Percentiles rank a stretch among this genome's conserved stretches.
Conservation (phyloP, 1,140 invertebrate species). For the Temnothorax longispinosus region DNA sequence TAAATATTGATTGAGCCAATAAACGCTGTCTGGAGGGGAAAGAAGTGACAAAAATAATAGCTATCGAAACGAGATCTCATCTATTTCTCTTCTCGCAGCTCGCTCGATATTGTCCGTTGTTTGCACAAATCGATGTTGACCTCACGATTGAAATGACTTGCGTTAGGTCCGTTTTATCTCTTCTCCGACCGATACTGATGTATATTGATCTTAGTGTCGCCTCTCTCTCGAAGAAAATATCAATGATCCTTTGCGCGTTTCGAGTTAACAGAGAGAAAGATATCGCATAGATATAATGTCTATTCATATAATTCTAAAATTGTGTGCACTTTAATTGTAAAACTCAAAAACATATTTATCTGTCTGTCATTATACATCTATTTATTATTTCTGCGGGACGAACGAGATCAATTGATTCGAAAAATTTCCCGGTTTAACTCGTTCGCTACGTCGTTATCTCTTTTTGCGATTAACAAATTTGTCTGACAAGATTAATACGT, state of each 20-base stretch:
- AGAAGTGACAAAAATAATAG: constrained; percentile 20
- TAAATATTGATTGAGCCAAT: background rate
- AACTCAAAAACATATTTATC: background rate
- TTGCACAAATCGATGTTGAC: constrained; percentile 55
- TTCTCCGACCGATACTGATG: constrained; percentile 30
- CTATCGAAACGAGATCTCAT: constrained; percentile 23
- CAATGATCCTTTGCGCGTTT: background rate
- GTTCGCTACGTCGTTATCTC: background rate
- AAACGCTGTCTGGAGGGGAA: background rate
- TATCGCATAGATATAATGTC: background rate
- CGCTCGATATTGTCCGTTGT: constrained; percentile 38
- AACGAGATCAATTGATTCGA: background rate
- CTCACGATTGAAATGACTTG: constrained; percentile 45
- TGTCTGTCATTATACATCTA: background rate
- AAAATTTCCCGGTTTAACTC: background rate
- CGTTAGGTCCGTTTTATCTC: constrained; percentile 51
- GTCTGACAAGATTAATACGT: background rate
- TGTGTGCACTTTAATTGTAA: background rate
- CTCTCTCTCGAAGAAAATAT: constrained; percentile 19
- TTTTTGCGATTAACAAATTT: background rate
- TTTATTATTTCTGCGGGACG: background rate
- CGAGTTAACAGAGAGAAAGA: background rate
- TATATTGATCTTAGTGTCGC: constrained; percentile 49
- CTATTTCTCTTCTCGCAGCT: constrained; percentile 27
- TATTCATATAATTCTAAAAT: background rate